These are phyloP conservation scores for Mormyrops attenuatus DNA, from an alignment of 2,797 vertebrate species.

Conservation along the genomic window DNA sequence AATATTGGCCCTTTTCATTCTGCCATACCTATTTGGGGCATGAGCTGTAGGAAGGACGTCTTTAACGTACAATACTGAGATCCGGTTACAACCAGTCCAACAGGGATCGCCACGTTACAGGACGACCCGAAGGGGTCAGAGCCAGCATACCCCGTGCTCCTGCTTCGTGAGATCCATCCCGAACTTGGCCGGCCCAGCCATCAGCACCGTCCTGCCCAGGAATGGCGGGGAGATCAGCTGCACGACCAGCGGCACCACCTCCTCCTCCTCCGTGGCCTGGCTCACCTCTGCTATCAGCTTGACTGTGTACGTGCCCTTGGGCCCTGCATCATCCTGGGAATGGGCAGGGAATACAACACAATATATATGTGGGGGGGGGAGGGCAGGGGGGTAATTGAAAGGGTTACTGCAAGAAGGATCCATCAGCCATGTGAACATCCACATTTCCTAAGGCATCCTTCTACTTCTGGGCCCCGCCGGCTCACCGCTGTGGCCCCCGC, in stretches of 20 bases:
- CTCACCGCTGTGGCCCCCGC: neutral
- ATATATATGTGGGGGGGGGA: neutral
- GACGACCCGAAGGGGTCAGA: neutral
- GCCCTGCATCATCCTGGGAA: constrained; percentile 37
- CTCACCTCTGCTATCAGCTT: constrained; percentile 70
- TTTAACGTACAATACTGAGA: neutral
- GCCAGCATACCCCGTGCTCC: constrained; percentile 62
- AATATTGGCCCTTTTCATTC: neutral
- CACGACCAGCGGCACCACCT: constrained; percentile 61
- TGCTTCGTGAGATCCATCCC: constrained; percentile 72
- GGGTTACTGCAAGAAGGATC: neutral
- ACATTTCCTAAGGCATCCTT: neutral
- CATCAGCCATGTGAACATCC: neutral
- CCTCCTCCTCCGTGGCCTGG: constrained; percentile 52
- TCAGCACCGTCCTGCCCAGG: constrained; percentile 64
- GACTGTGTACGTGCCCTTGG: constrained; percentile 60
- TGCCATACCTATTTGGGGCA: neutral
- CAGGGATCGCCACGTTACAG: neutral
- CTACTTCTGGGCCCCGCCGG: neutral
- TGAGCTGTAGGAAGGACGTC: neutral
- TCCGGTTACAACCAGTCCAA: neutral
- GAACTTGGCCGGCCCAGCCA: constrained; percentile 72
- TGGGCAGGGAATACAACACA: neutral
- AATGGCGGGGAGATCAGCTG: constrained; percentile 74
- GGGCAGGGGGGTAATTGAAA: neutral